These are phyloP conservation scores for Sebastes wilsoni DNA, from an alignment of 2,797 vertebrate species.

Conservation along the genomic window DNA sequence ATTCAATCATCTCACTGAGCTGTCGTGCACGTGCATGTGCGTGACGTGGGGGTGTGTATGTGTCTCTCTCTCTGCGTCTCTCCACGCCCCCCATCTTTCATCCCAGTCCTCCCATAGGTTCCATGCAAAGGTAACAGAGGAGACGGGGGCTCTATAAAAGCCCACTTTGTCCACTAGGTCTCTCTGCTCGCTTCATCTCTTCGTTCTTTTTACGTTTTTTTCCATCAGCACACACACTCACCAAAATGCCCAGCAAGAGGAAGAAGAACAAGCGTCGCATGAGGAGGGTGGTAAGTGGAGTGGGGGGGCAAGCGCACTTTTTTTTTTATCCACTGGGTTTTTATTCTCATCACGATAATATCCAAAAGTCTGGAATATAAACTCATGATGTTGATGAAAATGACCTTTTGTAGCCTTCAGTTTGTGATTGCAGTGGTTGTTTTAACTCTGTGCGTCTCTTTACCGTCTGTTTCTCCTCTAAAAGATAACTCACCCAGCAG, in stretches of 20 bases:
- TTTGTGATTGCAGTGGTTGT: not conserved
- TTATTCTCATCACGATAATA: not conserved
- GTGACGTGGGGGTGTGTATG: not conserved
- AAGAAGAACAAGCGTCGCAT: constrained; percentile 84
- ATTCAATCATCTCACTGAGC: constrained; percentile 25
- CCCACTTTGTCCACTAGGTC: constrained; percentile 13
- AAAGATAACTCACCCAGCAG: not conserved
- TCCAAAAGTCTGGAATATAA: not conserved
- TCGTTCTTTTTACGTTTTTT: not conserved
- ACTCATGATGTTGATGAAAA: not conserved
- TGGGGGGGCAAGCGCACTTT: not conserved
- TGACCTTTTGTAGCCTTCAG: not conserved
- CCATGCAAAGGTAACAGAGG: constrained; percentile 50
- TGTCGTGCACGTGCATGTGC: constrained; percentile 30
- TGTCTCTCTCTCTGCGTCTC: not conserved
- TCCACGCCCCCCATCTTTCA: constrained; percentile 55
- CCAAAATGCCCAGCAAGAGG: constrained; percentile 82
- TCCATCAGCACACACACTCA: not conserved
- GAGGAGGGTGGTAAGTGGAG: constrained; percentile 77
- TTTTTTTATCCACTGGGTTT: not conserved
- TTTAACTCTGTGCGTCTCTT: not conserved
- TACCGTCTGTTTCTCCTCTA: not conserved
- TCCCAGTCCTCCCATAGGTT: constrained; percentile 62
- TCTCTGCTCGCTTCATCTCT: constrained; percentile 25
- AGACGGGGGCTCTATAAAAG: constrained; percentile 69